Percentiles rank a stretch among this genome's conserved stretches.
These are phyloP conservation scores for Peromyscus melanophrys DNA, from an alignment of 2,797 vertebrate species.

Conservation along the genomic window DNA sequence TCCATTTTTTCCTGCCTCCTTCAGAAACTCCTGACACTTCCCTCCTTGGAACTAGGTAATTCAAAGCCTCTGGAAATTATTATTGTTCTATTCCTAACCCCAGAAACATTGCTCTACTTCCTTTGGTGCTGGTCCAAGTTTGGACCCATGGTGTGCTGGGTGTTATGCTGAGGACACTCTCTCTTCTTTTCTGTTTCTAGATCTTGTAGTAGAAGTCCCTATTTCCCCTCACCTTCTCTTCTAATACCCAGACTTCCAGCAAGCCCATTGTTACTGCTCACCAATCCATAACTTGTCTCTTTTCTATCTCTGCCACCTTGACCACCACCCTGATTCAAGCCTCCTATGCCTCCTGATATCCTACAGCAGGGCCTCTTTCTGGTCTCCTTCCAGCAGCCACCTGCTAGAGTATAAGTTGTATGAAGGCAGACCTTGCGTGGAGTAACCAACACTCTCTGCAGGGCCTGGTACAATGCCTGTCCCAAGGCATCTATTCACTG, in stretches of 20 bases:
- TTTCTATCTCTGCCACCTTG: neutral
- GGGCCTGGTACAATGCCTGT: neutral
- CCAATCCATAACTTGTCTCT: neutral
- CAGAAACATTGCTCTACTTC: neutral
- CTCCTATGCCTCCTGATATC: neutral
- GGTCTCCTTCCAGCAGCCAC: neutral
- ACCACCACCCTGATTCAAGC: neutral
- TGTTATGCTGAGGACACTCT: neutral
- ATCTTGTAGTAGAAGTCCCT: neutral
- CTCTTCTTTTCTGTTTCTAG: neutral
- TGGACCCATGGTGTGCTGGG: neutral
- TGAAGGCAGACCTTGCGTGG: neutral
- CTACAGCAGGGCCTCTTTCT: neutral
- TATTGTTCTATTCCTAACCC: too few species aligned
- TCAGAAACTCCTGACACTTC: neutral
- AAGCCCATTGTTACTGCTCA: neutral
- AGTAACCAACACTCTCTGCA: too few species aligned
- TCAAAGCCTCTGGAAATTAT: neutral
- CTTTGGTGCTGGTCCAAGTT: neutral
- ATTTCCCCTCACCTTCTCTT: accelerated
- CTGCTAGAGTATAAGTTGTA: neutral
- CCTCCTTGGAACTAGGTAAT: neutral
- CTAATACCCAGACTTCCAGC: neutral
- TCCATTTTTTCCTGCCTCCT: neutral
- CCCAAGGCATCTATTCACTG: neutral